These are phyloP conservation scores for Akabosia matsudoensis DNA, from an alignment of 1,140 invertebrate species.

Conservation along the genomic window DNA sequence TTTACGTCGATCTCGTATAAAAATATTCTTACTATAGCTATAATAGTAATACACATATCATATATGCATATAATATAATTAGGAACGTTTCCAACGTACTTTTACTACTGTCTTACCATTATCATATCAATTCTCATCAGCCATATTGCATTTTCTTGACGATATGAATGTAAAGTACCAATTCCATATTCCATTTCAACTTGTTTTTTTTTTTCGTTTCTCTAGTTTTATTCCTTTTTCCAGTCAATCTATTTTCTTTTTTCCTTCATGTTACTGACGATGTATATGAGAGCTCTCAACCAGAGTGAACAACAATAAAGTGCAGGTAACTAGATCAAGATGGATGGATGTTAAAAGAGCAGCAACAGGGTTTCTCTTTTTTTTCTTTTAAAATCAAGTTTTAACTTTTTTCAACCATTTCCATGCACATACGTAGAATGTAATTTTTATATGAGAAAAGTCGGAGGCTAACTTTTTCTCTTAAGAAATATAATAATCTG, in stretches of 20 bases:
- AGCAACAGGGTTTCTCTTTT: background rate
- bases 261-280: too few relatives aligned
- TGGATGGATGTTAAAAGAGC: background rate
- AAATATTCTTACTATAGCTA: background rate
- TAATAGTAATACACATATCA: too few relatives aligned
- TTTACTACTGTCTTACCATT: background rate
- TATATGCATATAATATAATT: too few relatives aligned
- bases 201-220: background rate
- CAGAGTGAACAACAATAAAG: background rate
- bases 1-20: background rate
- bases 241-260: too few relatives aligned
- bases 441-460: too few relatives aligned
- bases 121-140: background rate
- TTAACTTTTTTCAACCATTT: conserved; percentile 3
- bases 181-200: background rate
- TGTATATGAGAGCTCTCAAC: too few relatives aligned
- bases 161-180: too few relatives aligned
- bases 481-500: background rate
- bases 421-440: background rate
- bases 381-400: background rate
- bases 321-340: conserved; percentile 10
- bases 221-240: background rate
- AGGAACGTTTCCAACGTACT: too few relatives aligned
- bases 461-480: too few relatives aligned
- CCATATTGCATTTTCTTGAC: background rate